These are phyloP conservation scores for Argopecten irradians DNA, from an alignment of 1,140 invertebrate species.

Conservation along the genomic window DNA sequence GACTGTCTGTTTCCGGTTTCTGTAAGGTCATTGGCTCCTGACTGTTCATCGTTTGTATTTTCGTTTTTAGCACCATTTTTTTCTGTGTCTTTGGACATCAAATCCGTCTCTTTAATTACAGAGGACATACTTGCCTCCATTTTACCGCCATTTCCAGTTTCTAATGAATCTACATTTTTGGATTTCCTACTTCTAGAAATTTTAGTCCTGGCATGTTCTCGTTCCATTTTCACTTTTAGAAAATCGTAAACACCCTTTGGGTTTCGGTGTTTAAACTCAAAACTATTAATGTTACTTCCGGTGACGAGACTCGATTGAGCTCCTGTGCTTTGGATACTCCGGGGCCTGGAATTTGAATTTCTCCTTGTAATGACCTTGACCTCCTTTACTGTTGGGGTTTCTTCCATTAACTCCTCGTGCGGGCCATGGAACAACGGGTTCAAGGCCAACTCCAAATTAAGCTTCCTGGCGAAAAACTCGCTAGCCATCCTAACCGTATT, in stretches of 20 bases:
- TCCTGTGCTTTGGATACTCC: neutral
- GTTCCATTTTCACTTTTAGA: neutral
- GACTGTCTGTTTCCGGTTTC: neutral
- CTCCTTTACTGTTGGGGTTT: neutral
- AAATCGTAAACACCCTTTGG: neutral
- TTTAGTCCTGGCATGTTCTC: neutral
- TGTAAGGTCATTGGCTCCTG: neutral
- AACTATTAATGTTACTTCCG: conserved; percentile 9
- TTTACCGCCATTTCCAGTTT: neutral
- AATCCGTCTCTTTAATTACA: neutral
- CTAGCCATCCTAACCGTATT: neutral
- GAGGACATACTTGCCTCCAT: neutral
- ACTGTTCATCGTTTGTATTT: neutral
- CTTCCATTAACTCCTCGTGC: neutral
- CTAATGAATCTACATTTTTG: neutral
- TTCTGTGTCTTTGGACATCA: neutral
- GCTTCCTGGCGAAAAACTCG: neutral
- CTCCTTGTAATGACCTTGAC: neutral
- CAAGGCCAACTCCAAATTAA: neutral
- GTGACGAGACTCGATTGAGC: neutral
- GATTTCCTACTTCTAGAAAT: neutral
- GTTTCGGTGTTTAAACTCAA: neutral
- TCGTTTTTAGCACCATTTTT: neutral
- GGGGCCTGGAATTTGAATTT: neutral
- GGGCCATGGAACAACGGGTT: neutral